Conservation (phyloP, 2,113 vertebrate genomes). For the Otocyon megalotis region DNA sequence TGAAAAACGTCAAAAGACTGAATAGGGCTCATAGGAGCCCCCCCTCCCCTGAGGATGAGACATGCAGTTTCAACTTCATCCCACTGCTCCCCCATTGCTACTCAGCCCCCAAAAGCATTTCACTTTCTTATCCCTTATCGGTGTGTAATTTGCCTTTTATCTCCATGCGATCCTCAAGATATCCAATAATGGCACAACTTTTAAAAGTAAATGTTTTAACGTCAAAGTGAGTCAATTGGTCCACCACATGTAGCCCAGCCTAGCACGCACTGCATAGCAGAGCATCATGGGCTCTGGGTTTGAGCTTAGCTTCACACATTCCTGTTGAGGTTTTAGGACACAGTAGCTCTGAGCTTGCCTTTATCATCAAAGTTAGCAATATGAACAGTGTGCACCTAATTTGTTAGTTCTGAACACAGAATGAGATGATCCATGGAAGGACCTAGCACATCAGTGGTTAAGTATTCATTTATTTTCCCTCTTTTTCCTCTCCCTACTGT, state of each 20-base stretch:
- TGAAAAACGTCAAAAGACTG: not conserved
- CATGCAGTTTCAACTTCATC: not conserved
- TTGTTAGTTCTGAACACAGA: not conserved
- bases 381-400: too few relatives aligned
- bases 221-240: not conserved
- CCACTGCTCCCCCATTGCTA: not conserved
- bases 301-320: not conserved
- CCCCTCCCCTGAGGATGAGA: not conserved
- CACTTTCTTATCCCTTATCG: not conserved
- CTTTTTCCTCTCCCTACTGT: not conserved
- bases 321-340: not conserved
- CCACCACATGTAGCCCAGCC: not conserved
- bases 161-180: not conserved
- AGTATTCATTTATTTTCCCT: not conserved
- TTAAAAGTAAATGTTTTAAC: not conserved
- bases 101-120: not conserved
- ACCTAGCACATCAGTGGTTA: too few relatives aligned
- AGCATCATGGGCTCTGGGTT: not conserved
- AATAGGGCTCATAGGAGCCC: rapidly evolving
- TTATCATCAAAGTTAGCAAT: not conserved
- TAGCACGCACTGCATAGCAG: rapidly evolving
- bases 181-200: not conserved
- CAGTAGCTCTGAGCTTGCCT: not conserved
- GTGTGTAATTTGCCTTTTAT: not conserved
- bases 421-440: not conserved